Conservation (phyloP, 2,888 invertebrate genomes). For the Stenchaetothrips biformis region DNA sequence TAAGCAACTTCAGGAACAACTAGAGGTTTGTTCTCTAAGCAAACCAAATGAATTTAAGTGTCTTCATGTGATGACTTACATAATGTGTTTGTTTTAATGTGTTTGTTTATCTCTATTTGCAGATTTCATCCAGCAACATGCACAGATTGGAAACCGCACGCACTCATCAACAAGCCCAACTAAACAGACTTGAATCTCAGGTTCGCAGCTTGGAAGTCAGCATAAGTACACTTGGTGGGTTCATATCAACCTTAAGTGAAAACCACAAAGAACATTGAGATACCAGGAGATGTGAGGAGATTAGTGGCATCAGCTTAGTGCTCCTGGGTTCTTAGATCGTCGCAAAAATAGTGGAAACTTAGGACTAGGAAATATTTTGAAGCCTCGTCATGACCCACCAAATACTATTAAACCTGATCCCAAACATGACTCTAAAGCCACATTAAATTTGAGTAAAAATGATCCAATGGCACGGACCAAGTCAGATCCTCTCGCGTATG, state of each 20-base stretch:
- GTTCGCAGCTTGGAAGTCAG: constrained; percentile 71
- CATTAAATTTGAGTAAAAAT: constrained; percentile 44
- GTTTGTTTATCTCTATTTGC: constrained; percentile 32
- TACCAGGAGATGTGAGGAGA: constrained; percentile 68
- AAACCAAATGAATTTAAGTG: constrained; percentile 2
- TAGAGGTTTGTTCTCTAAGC: constrained; percentile 49
- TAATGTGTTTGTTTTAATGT: too few relatives aligned
- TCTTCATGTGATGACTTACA: not conserved
- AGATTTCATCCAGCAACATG: constrained; percentile 53
- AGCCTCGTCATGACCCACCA: constrained; percentile 41
- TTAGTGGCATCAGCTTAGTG: constrained; percentile 61
- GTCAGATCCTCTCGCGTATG: constrained; percentile 24
- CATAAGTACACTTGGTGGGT: constrained; percentile 64
- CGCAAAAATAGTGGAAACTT: constrained; percentile 42
- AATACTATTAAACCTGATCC: not conserved
- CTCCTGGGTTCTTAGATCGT: constrained; percentile 50
- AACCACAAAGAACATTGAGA: constrained; percentile 60
- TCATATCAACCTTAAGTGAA: constrained; percentile 63
- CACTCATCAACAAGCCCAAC: constrained; percentile 58
- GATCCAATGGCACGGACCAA: constrained; percentile 18
- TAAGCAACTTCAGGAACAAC: constrained; percentile 55
- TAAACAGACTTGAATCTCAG: constrained; percentile 62
- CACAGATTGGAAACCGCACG: constrained; percentile 62
- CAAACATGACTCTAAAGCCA: constrained; percentile 48
- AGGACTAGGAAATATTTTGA: constrained; percentile 36